phyloP scores from a whole-genome alignment of 2,888 invertebrate species.

The Noctua janthina region DNA sequence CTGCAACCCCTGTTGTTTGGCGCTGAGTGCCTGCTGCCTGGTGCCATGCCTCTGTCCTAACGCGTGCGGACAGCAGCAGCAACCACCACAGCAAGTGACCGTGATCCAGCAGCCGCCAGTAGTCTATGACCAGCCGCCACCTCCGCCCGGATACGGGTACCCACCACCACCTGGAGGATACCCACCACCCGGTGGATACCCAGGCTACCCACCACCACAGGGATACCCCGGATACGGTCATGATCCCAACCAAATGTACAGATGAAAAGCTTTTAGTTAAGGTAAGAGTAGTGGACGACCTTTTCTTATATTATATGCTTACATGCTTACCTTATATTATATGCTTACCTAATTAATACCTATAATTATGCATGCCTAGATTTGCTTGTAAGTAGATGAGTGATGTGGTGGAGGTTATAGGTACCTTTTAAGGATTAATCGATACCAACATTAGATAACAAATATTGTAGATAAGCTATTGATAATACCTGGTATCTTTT shows the following conservation, averaged over 20 bases:
- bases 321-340: constrained; percentile 9
- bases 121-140: constrained; percentile 78
- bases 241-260: constrained; percentile 71
- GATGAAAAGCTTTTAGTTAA: constrained; percentile 76
- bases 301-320: constrained; percentile 19
- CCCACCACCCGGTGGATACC: constrained; percentile 69
- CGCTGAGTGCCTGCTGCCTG: constrained; percentile 85
- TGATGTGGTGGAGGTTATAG: constrained; percentile 29
- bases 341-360: constrained; percentile 6
- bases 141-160: constrained; percentile 75
- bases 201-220: constrained; percentile 70
- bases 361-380: constrained; percentile 35
- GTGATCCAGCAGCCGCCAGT: constrained; percentile 82
- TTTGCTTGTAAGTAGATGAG: constrained; percentile 10
- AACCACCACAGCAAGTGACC: constrained; percentile 80
- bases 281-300: constrained; percentile 80
- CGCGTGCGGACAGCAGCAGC: constrained; percentile 85
- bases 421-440: constrained; percentile 28
- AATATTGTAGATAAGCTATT: constrained; percentile 33
- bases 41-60: constrained; percentile 86
- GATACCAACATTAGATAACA: constrained; percentile 36
- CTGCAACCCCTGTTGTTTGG: constrained; percentile 86
- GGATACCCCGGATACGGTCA: constrained; percentile 69
- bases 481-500: constrained; percentile 32
- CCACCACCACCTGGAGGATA: constrained; percentile 74